Evolutionary conservation across 2,888 invertebrate genomes (phyloP).

Genomic region (Drosophila incognita): DNA sequence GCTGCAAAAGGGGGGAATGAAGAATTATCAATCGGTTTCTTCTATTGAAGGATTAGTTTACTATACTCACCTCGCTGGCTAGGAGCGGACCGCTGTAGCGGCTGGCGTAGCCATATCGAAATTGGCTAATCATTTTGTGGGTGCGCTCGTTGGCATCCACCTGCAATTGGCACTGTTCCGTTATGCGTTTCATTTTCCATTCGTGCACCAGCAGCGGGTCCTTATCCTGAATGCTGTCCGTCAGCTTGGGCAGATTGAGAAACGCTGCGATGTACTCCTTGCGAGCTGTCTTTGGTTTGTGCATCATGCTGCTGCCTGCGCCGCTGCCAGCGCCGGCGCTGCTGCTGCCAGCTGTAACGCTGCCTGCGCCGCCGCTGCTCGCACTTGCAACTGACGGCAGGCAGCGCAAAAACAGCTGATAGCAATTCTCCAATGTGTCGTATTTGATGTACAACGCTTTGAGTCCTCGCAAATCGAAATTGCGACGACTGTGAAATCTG

Average conservation of each 20-base stretch:
- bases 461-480: conserved; percentile 80
- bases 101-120: conserved; percentile 80
- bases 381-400: conserved; percentile 58
- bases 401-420: conserved; percentile 75
- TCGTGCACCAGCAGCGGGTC: conserved; percentile 47
- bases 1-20: conserved; percentile 38
- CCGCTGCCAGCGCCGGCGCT: conserved; percentile 16
- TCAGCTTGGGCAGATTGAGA: conserved; percentile 46
- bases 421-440: conserved; percentile 68
- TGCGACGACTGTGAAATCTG: conserved; percentile 78
- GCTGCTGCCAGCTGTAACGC: conserved; percentile 34
- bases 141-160: conserved; percentile 69
- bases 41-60: background rate
- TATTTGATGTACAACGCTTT: conserved; percentile 76
- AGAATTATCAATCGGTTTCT: background rate
- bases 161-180: conserved; percentile 81
- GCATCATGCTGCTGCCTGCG: conserved; percentile 45
- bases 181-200: conserved; percentile 80
- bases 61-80: conserved; percentile 54
- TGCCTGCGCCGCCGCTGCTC: conserved; percentile 30
- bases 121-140: conserved; percentile 69
- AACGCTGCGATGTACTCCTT: conserved; percentile 68
- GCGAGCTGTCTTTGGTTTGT: conserved; percentile 63
- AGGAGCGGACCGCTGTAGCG: conserved; percentile 65
- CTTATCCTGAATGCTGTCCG: conserved; percentile 44